These are phyloP conservation scores for Choristoneura rosaceana DNA, from an alignment of 2,888 invertebrate genomes.

Conservation along the genomic window DNA sequence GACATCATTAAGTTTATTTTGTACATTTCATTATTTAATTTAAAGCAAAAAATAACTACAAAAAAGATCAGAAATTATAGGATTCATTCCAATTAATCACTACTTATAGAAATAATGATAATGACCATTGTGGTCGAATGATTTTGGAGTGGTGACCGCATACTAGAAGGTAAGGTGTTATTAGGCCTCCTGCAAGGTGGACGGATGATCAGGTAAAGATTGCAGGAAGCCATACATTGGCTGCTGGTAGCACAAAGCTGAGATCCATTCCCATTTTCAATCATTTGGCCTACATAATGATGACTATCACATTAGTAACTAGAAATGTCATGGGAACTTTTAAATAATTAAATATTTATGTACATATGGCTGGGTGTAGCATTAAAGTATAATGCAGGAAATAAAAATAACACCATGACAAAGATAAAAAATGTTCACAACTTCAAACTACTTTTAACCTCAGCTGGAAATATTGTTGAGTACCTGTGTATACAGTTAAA, in stretches of 20 bases:
- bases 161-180: too few species aligned
- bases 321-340: conserved; percentile 1
- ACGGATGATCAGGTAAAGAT: too few species aligned
- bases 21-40: not conserved
- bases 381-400: not conserved
- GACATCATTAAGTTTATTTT: too few species aligned
- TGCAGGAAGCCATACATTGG: too few species aligned
- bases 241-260: too few species aligned
- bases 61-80: too few species aligned
- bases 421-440: not conserved
- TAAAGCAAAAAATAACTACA: not conserved
- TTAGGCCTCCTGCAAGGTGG: too few species aligned
- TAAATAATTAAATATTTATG: not conserved
- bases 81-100: too few species aligned
- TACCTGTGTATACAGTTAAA: not conserved
- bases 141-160: too few species aligned
- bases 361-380: conserved; percentile 1
- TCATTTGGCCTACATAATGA: not conserved
- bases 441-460: not conserved
- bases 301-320: not conserved
- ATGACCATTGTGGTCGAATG: too few species aligned
- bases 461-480: not conserved
- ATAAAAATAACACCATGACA: not conserved
- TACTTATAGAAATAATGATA: too few species aligned
- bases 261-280: too few species aligned